A percentile compares a stretch with the other conserved stretches of the same genome.
phyloP scores from a whole-genome alignment of 2,113 vertebrate species.

The Beaufortia kweichowensis region DNA sequence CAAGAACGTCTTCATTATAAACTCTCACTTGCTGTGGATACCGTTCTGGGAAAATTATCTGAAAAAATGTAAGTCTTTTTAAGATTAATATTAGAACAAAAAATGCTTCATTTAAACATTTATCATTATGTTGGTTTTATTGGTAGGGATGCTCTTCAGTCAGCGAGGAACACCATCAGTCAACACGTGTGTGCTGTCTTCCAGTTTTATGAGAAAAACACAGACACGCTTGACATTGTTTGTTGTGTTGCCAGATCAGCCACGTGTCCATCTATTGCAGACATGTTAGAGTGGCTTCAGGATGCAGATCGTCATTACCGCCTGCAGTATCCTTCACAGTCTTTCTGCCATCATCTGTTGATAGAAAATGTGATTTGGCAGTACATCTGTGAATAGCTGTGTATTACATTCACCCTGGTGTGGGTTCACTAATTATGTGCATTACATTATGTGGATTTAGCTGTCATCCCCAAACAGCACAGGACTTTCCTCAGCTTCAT shows the following conservation, averaged over 20 bases:
- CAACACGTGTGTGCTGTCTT: constrained; percentile 68
- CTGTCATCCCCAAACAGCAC: not conserved
- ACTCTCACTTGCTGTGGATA: constrained; percentile 74
- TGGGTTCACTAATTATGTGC: too few species aligned
- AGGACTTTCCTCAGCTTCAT: constrained; percentile 55
- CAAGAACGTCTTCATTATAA: constrained; percentile 75
- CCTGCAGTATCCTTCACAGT: constrained; percentile 79
- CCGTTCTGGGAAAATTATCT: constrained; percentile 69
- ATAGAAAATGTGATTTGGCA: not conserved
- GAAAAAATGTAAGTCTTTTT: constrained; percentile 76
- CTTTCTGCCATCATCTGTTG: not conserved
- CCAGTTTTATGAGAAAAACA: constrained; percentile 73
- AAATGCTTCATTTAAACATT: not conserved
- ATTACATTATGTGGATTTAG: too few species aligned
- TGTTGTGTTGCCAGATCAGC: constrained; percentile 66
- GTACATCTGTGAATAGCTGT: not conserved
- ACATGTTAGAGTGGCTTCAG: constrained; percentile 88
- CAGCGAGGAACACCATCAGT: constrained; percentile 73
- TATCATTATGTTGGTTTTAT: not conserved
- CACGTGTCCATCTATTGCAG: constrained; percentile 78
- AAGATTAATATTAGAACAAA: not conserved
- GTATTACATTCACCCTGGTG: not conserved
- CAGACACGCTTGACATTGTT: constrained; percentile 59
- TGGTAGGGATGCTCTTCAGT: constrained; percentile 74
- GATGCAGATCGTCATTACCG: constrained; percentile 82